Evolutionary conservation across 2,113 vertebrate genomes (phyloP).

Genomic region (Ivindomyrus marchei): DNA sequence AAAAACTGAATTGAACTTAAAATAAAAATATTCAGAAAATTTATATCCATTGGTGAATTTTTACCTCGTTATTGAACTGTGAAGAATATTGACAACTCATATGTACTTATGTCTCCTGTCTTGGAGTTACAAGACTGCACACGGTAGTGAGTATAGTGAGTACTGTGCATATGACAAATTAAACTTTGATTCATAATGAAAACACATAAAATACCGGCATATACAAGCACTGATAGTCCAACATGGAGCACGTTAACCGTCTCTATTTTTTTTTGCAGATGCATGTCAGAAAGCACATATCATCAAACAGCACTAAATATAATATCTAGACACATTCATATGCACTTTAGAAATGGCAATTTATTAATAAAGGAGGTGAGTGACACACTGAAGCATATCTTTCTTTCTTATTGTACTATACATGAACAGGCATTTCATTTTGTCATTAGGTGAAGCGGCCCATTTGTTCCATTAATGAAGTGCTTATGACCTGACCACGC

Average conservation of each 20-base stretch:
- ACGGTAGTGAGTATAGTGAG: background rate
- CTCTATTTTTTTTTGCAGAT: background rate
- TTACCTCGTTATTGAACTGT: background rate
- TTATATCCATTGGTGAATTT: background rate
- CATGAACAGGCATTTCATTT: background rate
- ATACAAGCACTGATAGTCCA: background rate
- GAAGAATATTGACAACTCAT: background rate
- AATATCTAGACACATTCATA: background rate
- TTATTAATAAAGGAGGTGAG: background rate
- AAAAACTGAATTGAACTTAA: background rate
- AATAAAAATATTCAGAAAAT: background rate
- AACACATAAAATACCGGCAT: background rate
- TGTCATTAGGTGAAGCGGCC: background rate
- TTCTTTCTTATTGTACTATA: background rate
- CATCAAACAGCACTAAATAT: background rate
- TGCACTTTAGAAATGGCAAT: background rate
- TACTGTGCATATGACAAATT: background rate
- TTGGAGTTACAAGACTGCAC: background rate
- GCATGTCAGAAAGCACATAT: background rate
- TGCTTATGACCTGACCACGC: background rate
- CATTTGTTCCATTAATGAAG: constrained; percentile 14
- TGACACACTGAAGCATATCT: background rate
- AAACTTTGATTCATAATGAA: background rate
- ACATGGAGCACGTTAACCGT: background rate
- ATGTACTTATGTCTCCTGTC: background rate